phyloP scores from a whole-genome alignment of 2,888 invertebrate species.

The Scotopteryx bipunctaria region DNA sequence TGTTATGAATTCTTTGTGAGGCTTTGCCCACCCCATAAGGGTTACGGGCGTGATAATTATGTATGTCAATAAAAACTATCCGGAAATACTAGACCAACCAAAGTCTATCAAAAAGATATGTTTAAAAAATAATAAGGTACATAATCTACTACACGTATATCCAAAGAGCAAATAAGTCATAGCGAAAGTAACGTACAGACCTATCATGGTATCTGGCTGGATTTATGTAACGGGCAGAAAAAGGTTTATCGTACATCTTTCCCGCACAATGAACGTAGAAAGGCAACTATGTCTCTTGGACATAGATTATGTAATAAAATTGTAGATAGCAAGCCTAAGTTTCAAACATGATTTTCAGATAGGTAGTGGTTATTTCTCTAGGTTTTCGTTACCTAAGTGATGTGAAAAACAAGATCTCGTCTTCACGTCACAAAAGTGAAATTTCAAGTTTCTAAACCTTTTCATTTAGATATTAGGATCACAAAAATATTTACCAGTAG shows the following conservation, averaged over 20 bases:
- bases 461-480: too few species aligned
- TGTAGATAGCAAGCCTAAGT: slow-evolving; percentile 5
- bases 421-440: slow-evolving; percentile 1
- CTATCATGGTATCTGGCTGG: slow-evolving; percentile 16
- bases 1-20: too few species aligned
- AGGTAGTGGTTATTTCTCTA: too few species aligned
- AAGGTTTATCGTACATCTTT: slow-evolving; percentile 35
- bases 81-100: too few species aligned
- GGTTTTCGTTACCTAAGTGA: too few species aligned
- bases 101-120: background rate
- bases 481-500: too few species aligned
- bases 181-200: slow-evolving; percentile 9
- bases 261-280: slow-evolving; percentile 33
- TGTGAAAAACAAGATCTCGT: too few species aligned
- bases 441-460: too few species aligned
- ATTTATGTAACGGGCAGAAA: slow-evolving; percentile 35
- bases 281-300: slow-evolving; percentile 27
- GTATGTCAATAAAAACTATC: too few species aligned
- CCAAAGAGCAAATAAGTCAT: slow-evolving; percentile 7
- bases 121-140: background rate
- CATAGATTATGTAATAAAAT: slow-evolving; percentile 29
- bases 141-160: too few species aligned
- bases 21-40: too few species aligned
- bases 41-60: too few species aligned
- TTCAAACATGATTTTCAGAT: background rate